Percentiles rank a stretch among this genome's conserved stretches.
These are phyloP conservation scores for Thecocarcelia acutangulata DNA, from an alignment of 2,888 invertebrate genomes.

Conservation along the genomic window DNA sequence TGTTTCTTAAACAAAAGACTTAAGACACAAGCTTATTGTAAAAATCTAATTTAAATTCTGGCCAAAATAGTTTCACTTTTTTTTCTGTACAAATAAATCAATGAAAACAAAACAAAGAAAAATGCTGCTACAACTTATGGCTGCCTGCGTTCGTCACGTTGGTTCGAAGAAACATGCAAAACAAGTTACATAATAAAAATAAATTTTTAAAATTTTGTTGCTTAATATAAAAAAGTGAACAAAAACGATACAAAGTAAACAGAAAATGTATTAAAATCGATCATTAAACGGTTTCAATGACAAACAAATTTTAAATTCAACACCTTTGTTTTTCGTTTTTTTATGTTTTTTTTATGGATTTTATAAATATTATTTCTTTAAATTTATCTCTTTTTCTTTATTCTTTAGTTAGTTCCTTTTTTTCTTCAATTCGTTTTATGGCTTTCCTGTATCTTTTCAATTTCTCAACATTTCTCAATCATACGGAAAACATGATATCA, in stretches of 20 bases:
- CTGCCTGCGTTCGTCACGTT: conserved; percentile 15
- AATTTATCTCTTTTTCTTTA: conserved; percentile 1
- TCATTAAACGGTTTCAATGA: conserved; percentile 6
- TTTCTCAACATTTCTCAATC: conserved; percentile 7
- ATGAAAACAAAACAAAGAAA: neutral
- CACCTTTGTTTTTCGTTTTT: neutral
- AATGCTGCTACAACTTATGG: conserved; percentile 5
- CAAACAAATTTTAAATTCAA: conserved; percentile 1
- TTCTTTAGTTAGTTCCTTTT: conserved; percentile 23
- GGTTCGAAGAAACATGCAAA: neutral
- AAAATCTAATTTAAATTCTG: conserved; percentile 11
- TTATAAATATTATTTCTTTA: neutral
- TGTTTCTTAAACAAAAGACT: conserved; percentile 15
- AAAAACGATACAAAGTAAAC: neutral
- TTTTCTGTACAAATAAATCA: neutral
- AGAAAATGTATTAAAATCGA: conserved; percentile 10
- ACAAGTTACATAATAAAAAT: conserved; percentile 16
- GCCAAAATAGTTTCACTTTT: conserved; percentile 14
- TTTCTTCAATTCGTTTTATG: neutral
- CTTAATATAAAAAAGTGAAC: neutral
- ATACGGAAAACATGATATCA: conserved; percentile 31
- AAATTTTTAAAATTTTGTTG: neutral
- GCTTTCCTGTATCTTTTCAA: conserved; percentile 41
- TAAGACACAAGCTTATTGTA: conserved; percentile 5
- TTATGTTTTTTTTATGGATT: neutral